Evolutionary conservation across 1,140 invertebrate species (phyloP).

Genomic region (Mizuhopecten yessoensis): DNA sequence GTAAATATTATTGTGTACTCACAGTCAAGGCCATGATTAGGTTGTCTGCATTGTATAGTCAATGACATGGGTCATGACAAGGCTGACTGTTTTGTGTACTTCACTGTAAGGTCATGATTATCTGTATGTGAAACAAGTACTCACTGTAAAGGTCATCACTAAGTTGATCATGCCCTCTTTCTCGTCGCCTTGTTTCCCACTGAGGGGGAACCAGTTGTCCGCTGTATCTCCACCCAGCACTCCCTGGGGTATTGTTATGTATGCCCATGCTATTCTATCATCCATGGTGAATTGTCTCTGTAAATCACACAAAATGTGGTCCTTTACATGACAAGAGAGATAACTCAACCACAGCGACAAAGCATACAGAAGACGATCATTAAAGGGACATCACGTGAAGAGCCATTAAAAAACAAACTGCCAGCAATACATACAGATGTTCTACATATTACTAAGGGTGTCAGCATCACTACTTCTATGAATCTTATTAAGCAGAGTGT

Average conservation of each 20-base stretch:
- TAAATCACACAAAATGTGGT: slow-evolving; percentile 41
- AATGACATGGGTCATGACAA: slow-evolving; percentile 82
- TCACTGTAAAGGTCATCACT: slow-evolving; percentile 87
- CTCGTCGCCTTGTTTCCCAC: slow-evolving; percentile 95
- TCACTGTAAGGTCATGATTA: no score
- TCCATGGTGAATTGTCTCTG: slow-evolving; percentile 96
- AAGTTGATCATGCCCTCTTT: slow-evolving; percentile 92
- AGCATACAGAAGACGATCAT: no score
- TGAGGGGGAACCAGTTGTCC: slow-evolving; percentile 96
- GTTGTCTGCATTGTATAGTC: slow-evolving; percentile 80
- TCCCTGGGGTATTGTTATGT: slow-evolving; percentile 90
- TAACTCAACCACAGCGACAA: no score
- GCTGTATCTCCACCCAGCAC: slow-evolving; percentile 94
- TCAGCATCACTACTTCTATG: no score
- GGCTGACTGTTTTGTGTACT: no score
- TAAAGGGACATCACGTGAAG: no score
- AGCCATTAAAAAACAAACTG: no score
- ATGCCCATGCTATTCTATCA: slow-evolving; percentile 96
- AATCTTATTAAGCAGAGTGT: no score
- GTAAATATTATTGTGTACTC: no score
- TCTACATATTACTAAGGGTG: no score
- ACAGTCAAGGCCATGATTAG: no score
- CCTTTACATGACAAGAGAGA: neutral
- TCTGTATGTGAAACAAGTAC: slow-evolving; percentile 69
- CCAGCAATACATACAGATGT: no score